These are phyloP conservation scores for Bostrychus sinensis DNA, from an alignment of 2,113 vertebrate genomes.

Conservation along the genomic window DNA sequence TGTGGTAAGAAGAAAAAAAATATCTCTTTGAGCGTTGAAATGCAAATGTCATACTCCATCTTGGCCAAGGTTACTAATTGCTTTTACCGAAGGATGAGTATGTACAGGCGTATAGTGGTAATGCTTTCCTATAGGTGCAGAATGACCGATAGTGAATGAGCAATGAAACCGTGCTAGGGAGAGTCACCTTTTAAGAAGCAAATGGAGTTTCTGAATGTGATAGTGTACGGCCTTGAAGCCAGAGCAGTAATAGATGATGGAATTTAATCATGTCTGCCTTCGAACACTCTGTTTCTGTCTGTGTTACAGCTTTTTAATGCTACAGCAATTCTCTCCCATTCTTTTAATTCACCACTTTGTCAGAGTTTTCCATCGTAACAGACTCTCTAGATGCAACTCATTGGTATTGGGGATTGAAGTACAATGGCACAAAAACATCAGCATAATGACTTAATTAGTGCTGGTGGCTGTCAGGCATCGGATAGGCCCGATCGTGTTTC, in stretches of 20 bases:
- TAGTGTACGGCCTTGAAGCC: conserved; percentile 71
- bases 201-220: conserved; percentile 41
- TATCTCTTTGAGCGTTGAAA: conserved; percentile 20
- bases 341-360: conserved; percentile 34
- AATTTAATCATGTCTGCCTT: conserved; percentile 70
- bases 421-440: conserved; percentile 28
- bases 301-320: conserved; percentile 38
- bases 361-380: conserved; percentile 28
- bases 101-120: conserved; percentile 3
- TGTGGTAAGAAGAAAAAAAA: not conserved
- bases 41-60: conserved; percentile 36
- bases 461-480: conserved; percentile 50
- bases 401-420: conserved; percentile 28
- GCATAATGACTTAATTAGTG: conserved; percentile 47
- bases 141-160: conserved; percentile 65
- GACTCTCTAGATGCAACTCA: conserved; percentile 40
- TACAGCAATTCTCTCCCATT: conserved; percentile 31
- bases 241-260: conserved; percentile 71
- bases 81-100: conserved; percentile 24
- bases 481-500: conserved; percentile 29
- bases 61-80: conserved; percentile 55
- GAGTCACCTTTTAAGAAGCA: conserved; percentile 66
- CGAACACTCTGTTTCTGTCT: conserved; percentile 23
- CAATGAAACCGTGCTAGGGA: conserved; percentile 61
- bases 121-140: conserved; percentile 44